Base-by-base conservation (phyloP, 2,113 vertebrate species). In the Himantopus leucocephalus region DNA sequence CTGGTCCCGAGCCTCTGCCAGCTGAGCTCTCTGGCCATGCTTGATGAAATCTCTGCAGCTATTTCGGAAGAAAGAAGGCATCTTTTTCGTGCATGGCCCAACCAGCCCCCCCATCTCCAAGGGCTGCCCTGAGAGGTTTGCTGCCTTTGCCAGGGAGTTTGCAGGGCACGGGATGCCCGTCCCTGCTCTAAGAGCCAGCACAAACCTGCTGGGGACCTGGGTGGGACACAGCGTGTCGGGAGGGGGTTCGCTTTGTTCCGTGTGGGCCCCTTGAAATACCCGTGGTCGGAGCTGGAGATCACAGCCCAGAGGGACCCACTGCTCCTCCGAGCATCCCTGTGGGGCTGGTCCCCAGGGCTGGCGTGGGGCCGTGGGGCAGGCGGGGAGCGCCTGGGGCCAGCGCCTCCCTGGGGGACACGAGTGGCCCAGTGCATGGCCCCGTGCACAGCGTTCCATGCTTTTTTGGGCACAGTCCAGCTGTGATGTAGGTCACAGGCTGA, bases 181-280 rank as follows among this genome's bases (percentile, higher is more conserved):
- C 53, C n/a, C 41, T 20, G 37, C 58, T 45, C 43, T 24, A 18
- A 64, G 68, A 76, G 47, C 68, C 39, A 15, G 37, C 66, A 27
- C 30, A 43, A 50, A 3, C 8, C 58, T 7, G 11, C 6, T 35
- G 59, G 19, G 30, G 10, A 13, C 34, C 60, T 30, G 87, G 18
- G 5, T n/a, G 41, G 82, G 56, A 55, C 71, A 27, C 55, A 6
- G n/a, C 0, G 0, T 23, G 7, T 10, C 3, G 4, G 24, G 8
- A 80, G 21, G 8, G 8, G 4, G 14, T 45, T 79, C 90, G 43
- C 67, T 66, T n/a, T 77, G 64, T 74, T 39, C 52, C 21, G 0
- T 0, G 6, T 12, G 7, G 18, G 32, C 32, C 9, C 19, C 58
- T 19, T 0, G 3, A 15, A 16, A 24, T 12, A 32, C 16, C 37